Percentiles rank a stretch among this genome's conserved stretches.
Evolutionary conservation across 35 echinoderm and acorn worm species (phyloP).

Genomic region (Amphiura filiformis): DNA sequence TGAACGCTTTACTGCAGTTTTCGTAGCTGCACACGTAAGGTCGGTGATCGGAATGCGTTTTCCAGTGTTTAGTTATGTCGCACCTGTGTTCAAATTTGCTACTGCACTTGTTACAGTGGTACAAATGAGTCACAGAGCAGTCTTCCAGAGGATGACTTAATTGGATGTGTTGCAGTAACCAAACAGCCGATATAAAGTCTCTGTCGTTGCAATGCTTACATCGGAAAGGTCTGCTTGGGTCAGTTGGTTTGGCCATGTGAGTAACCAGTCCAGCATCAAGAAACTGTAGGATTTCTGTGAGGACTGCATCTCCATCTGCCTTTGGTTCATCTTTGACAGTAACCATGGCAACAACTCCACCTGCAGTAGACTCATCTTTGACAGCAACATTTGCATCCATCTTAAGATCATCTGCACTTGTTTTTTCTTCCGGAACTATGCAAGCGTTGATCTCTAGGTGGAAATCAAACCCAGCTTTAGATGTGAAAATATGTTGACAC

Average conservation of each 20-base stretch:
- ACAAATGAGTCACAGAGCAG: background rate
- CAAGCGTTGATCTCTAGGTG: background rate
- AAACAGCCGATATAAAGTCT: background rate
- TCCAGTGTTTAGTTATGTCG: background rate
- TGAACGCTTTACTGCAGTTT: background rate
- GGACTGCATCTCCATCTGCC: background rate
- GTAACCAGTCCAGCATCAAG: background rate
- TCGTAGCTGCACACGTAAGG: background rate
- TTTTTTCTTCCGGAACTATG: background rate
- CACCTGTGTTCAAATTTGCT: background rate
- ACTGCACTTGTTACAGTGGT: background rate
- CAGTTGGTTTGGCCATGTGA: background rate
- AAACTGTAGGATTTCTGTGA: background rate
- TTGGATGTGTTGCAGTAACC: background rate
- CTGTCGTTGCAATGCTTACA: background rate
- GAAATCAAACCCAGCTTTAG: background rate
- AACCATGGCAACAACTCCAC: too few species aligned
- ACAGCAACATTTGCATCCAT: too few species aligned
- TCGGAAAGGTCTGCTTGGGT: background rate
- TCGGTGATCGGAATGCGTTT: background rate
- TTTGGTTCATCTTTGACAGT: too few species aligned
- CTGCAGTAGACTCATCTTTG: too few species aligned
- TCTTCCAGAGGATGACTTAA: background rate
- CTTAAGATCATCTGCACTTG: background rate
- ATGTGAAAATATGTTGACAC: background rate